phyloP scores from a whole-genome alignment of 1,140 invertebrate genomes.

The Hyles euphorbiae region DNA sequence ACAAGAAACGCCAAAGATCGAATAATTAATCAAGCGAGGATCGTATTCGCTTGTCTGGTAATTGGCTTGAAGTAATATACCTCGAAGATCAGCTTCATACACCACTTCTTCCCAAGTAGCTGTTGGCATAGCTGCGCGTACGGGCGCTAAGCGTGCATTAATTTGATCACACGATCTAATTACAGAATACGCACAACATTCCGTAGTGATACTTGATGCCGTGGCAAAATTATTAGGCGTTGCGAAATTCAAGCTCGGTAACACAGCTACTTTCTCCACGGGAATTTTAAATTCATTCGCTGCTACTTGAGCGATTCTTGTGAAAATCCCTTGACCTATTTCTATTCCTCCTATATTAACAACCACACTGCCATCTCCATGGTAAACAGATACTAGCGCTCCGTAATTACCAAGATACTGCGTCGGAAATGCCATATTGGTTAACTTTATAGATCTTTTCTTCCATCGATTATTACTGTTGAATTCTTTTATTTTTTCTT shows the following conservation, averaged over 20 bases:
- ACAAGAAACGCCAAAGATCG: conserved; percentile 24
- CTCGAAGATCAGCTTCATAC: conserved; percentile 57
- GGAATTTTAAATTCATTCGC: conserved; percentile 27
- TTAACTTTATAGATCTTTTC: conserved; percentile 78
- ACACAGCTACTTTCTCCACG: conserved; percentile 22
- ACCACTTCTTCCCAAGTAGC: conserved; percentile 80
- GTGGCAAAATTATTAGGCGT: conserved; percentile 27
- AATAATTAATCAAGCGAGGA: conserved; percentile 22
- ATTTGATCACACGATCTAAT: conserved; percentile 80
- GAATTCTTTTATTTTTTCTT: conserved; percentile 72
- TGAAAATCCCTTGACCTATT: conserved; percentile 81
- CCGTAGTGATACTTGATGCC: conserved; percentile 28
- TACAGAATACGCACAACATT: conserved; percentile 62
- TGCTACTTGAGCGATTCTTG: conserved; percentile 28
- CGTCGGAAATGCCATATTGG: conserved; percentile 77
- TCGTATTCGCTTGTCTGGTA: conserved; percentile 25
- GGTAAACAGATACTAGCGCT: conserved; percentile 79
- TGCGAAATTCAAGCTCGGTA: conserved; percentile 18
- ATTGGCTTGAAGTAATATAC: conserved; percentile 28
- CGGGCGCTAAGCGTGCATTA: conserved; percentile 77
- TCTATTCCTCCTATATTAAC: conserved; percentile 82
- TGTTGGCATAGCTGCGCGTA: conserved; percentile 76
- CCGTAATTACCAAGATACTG: conserved; percentile 68
- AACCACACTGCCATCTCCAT: conserved; percentile 81
- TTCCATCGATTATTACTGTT: conserved; percentile 81